Evolutionary conservation across 2,113 vertebrate species (phyloP).

Genomic region (Pluvianellus socialis): DNA sequence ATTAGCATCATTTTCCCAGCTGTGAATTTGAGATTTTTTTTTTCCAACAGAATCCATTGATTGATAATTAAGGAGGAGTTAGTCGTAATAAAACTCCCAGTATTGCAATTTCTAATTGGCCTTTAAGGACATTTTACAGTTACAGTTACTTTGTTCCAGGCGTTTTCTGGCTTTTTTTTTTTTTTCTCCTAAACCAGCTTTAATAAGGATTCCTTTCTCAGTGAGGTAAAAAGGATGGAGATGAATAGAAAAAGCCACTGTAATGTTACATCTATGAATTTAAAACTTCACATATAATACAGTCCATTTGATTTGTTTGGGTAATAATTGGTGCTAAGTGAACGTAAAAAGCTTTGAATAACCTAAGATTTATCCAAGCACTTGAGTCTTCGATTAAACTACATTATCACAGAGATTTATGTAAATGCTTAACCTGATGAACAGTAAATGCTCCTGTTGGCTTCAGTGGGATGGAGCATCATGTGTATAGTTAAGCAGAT

Average conservation of each 20-base stretch:
- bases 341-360: background rate
- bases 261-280: background rate
- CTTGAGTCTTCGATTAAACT: constrained; percentile 16
- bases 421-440: constrained; percentile 47
- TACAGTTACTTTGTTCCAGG: constrained; percentile 82
- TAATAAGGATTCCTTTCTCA: constrained; percentile 71
- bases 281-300: background rate
- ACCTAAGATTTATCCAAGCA: constrained; percentile 26
- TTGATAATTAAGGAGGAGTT: constrained; percentile 86
- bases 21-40: constrained; percentile 76
- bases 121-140: constrained; percentile 83
- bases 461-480: background rate
- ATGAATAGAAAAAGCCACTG: background rate
- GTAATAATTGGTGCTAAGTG: constrained; percentile 29
- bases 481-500: constrained; percentile 2
- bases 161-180: constrained; percentile 62
- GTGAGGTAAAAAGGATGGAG: constrained; percentile 36
- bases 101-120: constrained; percentile 84
- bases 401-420: constrained; percentile 55
- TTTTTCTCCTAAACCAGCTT: constrained; percentile 33
- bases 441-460: constrained; percentile 33
- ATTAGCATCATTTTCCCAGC: constrained; percentile 84
- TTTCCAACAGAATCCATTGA: constrained; percentile 79
- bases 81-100: constrained; percentile 82
- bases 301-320: constrained; percentile 41